Percentiles rank a stretch among this genome's conserved stretches.
phyloP scores from a whole-genome alignment of 2,113 vertebrate species.

The Chroicocephalus ridibundus region DNA sequence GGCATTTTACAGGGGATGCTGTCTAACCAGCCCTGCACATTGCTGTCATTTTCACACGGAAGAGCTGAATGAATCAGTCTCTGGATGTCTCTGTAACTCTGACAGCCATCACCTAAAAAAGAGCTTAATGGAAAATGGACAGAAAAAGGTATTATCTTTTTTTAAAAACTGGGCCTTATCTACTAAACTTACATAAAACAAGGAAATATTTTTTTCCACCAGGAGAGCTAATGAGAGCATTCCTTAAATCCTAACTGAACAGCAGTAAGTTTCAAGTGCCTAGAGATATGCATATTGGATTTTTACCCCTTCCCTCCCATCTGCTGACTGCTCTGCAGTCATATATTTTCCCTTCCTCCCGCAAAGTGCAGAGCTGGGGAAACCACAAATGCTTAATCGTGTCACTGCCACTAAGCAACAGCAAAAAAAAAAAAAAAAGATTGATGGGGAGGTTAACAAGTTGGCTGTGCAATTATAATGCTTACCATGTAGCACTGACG shows the following conservation, averaged over 20 bases:
- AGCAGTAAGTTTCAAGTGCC: neutral
- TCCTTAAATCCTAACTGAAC: neutral
- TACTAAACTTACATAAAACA: neutral
- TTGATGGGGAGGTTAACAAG: constrained; percentile 45
- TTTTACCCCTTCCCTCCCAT: neutral
- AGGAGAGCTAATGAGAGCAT: neutral
- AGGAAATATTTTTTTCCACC: neutral
- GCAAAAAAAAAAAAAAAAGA: neutral
- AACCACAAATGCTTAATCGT: neutral
- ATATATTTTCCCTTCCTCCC: neutral
- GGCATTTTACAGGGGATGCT: neutral
- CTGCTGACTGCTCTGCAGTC: neutral
- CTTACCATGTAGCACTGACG: neutral
- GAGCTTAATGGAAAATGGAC: neutral
- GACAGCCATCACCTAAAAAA: neutral
- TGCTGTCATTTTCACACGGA: neutral
- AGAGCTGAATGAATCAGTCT: neutral
- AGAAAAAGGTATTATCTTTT: neutral
- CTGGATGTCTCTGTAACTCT: neutral
- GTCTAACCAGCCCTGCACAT: neutral
- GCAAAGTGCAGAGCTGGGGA: neutral
- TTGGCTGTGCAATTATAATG: constrained; percentile 14
- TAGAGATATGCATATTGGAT: neutral
- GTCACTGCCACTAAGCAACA: neutral
- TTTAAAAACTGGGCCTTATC: neutral